phyloP scores from a whole-genome alignment of 2,888 invertebrate species.

The Tenthredo livida region DNA sequence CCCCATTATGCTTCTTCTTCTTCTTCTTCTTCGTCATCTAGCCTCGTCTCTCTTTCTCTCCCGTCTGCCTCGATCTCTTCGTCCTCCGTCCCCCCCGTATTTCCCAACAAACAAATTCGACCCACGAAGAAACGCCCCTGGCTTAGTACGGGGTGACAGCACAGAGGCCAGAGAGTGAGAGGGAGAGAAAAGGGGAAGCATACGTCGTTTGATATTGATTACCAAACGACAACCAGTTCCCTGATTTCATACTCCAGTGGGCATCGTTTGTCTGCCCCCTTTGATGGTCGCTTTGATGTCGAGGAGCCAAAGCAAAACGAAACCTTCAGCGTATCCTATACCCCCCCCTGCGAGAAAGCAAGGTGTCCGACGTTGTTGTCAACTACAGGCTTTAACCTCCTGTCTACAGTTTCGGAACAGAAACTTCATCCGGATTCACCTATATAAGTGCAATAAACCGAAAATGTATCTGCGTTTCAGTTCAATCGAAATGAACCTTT shows the following conservation, averaged over 20 bases:
- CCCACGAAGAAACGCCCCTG: conserved; percentile 44
- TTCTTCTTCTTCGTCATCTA: conserved; percentile 22
- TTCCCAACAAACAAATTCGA: conserved; percentile 51
- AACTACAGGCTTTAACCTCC: not conserved
- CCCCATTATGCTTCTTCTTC: not conserved
- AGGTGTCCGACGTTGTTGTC: conserved; percentile 45
- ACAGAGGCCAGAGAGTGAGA: conserved; percentile 12
- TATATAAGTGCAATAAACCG: not conserved
- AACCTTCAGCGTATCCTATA: conserved; percentile 7
- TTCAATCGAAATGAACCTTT: not conserved
- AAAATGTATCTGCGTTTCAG: not conserved
- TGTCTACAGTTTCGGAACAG: not conserved
- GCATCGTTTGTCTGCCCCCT: conserved; percentile 69
- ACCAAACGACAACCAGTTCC: conserved; percentile 62
- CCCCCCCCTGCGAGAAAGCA: not conserved
- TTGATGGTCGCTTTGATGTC: conserved; percentile 72
- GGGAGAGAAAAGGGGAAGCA: conserved; percentile 42
- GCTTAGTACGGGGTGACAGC: conserved; percentile 30
- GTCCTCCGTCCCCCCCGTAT: conserved; percentile 51
- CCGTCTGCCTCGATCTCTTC: conserved; percentile 43
- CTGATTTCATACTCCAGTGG: conserved; percentile 73
- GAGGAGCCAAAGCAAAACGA: conserved; percentile 49
- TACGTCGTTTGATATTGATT: conserved; percentile 74
- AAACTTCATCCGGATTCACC: not conserved
- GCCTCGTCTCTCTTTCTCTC: conserved; percentile 23